These are phyloP conservation scores for Trachymyrmex cornetzi DNA, from an alignment of 1,140 invertebrate genomes.

Conservation along the genomic window DNA sequence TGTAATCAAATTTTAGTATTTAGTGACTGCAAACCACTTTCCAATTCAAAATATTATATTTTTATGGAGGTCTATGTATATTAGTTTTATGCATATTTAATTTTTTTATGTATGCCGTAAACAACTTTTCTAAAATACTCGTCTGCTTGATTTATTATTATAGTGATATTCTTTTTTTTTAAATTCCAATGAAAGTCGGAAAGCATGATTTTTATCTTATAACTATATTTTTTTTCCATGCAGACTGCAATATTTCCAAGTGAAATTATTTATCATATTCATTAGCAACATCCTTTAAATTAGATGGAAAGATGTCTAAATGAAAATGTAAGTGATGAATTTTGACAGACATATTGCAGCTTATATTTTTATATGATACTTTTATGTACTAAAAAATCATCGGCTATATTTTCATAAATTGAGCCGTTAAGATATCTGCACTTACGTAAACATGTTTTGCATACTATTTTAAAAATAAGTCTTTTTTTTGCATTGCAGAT, in stretches of 20 bases:
- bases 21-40: neutral
- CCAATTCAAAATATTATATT: slow-evolving; percentile 18
- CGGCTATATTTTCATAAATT: neutral
- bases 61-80: neutral
- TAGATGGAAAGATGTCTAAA: neutral
- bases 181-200: neutral
- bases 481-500: neutral
- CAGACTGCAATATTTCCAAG: neutral
- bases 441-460: neutral
- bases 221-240: neutral
- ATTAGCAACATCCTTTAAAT: neutral
- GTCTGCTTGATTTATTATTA: neutral
- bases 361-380: neutral
- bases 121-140: neutral
- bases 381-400: neutral
- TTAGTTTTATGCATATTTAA: slow-evolving; percentile 9
- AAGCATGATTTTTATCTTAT: neutral
- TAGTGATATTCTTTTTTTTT: neutral
- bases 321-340: neutral
- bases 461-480: neutral
- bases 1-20: neutral
- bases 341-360: neutral
- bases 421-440: neutral
- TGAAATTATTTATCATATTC: neutral
- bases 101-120: slow-evolving; percentile 9